Conservation (phyloP, 2,113 vertebrate species). For the Gadus macrocephalus region DNA sequence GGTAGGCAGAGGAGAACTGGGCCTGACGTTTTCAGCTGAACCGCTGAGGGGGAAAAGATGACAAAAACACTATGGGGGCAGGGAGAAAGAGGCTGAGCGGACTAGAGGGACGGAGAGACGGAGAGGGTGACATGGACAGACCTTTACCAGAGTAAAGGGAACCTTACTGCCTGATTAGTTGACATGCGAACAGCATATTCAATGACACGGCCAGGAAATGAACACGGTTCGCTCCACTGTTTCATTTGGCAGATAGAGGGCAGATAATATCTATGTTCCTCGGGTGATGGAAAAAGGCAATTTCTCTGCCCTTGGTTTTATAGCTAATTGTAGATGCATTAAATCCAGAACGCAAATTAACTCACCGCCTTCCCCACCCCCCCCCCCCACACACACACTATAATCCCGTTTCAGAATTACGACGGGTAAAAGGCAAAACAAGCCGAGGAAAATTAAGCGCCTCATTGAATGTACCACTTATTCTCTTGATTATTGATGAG, state of each 20-base stretch:
- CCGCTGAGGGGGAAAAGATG: neutral
- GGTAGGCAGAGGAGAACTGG: slow-evolving; percentile 22
- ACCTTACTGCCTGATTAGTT: slow-evolving; percentile 44
- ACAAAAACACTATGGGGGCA: slow-evolving; percentile 17
- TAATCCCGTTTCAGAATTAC: slow-evolving; percentile 36
- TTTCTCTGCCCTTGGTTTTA: slow-evolving; percentile 32
- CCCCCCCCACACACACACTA: neutral
- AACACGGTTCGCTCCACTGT: slow-evolving; percentile 15
- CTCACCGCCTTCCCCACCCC: slow-evolving; percentile 23
- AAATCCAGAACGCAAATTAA: slow-evolving; percentile 34
- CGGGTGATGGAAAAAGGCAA: slow-evolving; percentile 12
- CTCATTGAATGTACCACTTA: slow-evolving; percentile 8
- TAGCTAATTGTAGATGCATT: slow-evolving; percentile 44
- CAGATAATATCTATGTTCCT: slow-evolving; percentile 22
- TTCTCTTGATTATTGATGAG: slow-evolving; percentile 29
- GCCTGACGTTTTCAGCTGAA: slow-evolving; percentile 44
- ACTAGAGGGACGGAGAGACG: no score
- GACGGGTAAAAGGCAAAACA: slow-evolving; percentile 24
- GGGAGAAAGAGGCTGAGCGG: neutral
- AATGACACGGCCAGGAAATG: no score
- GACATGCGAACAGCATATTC: slow-evolving; percentile 46
- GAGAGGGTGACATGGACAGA: no score
- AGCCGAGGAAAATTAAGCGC: slow-evolving; percentile 23
- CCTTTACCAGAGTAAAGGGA: slow-evolving; percentile 20
- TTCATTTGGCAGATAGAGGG: slow-evolving; percentile 30